Base-by-base conservation (phyloP, 2,888 invertebrate genomes). In the Mechanitis messenoides region DNA sequence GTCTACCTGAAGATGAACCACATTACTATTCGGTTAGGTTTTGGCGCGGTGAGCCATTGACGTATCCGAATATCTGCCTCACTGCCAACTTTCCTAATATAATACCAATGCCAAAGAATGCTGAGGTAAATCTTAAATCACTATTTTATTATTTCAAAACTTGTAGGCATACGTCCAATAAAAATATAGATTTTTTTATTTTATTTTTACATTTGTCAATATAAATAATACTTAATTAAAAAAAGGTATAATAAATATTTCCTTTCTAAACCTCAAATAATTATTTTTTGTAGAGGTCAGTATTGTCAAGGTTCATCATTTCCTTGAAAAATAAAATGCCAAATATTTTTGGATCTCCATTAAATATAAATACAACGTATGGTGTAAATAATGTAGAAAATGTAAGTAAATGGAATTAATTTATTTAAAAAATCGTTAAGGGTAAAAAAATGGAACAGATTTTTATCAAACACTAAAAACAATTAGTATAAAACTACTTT, bases 41-140 rank as follows among this genome's bases (percentile, higher is more conserved):
- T 70, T 90, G 89, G 89, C 81, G 86, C 33, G 90, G 90, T 7
- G 87, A 87, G 35, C 83, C 87, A 1, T 66, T 89, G 56, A 85
- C 83, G 3, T 90, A 90, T 61, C 89, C 89, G 12, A 79, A 80
- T 59, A 68, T 79, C 63, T 90, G 89, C 70, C 73, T 88, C 0
- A 68, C 76, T 9, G 72, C 78, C 68, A 77, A 79, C 64, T 83
- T 79, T 66, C 89, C 89, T 1, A 78, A 86, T 33, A 74, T 87
- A 38, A 83, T 79, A 33, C 87, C 86, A 4, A 70, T 84, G 33
- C 75, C 82, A 1, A 85, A 80, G 69, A 53, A 68, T 9, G 63
- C 73, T 11, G 83, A 82, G 76, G 89, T 85, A 72, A 69, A 72
- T 35, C 35, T 35, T 20, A 20, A 20, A 20, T 20, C 35, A 35